Percentiles rank a stretch among this genome's conserved stretches.
These are phyloP conservation scores for Channa striata DNA, from an alignment of 2,797 vertebrate genomes.

Conservation along the genomic window DNA sequence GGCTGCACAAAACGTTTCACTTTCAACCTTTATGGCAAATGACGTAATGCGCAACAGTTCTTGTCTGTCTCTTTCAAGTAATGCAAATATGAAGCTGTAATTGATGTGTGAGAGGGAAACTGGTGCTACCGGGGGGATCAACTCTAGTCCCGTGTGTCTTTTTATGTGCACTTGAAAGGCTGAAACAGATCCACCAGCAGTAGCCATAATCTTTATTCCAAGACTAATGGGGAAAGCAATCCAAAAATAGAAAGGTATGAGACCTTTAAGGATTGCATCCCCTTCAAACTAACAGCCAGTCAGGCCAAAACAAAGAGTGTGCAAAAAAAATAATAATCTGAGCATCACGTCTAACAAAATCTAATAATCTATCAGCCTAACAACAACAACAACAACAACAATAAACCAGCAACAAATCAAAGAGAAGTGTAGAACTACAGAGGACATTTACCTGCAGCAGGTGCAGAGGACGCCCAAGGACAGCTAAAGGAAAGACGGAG, in stretches of 20 bases:
- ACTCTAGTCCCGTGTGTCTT: background rate
- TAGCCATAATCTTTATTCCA: background rate
- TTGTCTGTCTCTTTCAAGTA: background rate
- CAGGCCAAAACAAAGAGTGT: too few species aligned
- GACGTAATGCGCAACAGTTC: background rate
- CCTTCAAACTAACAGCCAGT: background rate
- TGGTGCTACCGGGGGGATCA: background rate
- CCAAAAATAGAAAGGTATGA: background rate
- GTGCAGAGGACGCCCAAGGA: accelerated
- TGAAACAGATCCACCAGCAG: background rate
- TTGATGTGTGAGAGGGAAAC: constrained; percentile 17
- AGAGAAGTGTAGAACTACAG: background rate
- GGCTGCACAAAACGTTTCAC: background rate
- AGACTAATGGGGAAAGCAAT: background rate
- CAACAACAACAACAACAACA: too few species aligned
- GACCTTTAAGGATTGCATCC: background rate
- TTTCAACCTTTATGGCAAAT: background rate
- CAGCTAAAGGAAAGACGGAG: too few species aligned
- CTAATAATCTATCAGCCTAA: too few species aligned
- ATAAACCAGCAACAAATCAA: background rate
- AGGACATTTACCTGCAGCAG: background rate
- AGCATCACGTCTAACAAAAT: background rate
- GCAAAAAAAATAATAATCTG: background rate
- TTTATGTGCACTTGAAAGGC: constrained; percentile 18
- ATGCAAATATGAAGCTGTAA: constrained; percentile 11